phyloP scores from a whole-genome alignment of 2,888 invertebrate genomes.

The Arctia plantaginis region DNA sequence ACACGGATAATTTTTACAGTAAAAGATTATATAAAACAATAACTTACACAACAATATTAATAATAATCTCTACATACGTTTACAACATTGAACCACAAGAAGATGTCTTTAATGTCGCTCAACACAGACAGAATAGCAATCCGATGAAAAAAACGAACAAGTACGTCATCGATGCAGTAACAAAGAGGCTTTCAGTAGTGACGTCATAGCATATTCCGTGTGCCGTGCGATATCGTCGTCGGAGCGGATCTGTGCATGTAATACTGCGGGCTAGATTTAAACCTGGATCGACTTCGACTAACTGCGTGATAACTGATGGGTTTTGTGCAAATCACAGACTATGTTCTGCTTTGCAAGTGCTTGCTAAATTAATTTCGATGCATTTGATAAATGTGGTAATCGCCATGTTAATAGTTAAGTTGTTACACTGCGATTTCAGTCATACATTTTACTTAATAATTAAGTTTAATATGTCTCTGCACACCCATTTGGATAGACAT shows the following conservation, averaged over 20 bases:
- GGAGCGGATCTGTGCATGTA: constrained; percentile 26
- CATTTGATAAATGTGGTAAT: neutral
- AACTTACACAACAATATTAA: too few relatives aligned
- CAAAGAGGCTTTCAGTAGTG: constrained; percentile 35
- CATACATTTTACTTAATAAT: neutral
- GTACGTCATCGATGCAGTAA: constrained; percentile 15
- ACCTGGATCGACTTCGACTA: constrained; percentile 28
- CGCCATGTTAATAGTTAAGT: too few relatives aligned
- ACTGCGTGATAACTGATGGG: constrained; percentile 28
- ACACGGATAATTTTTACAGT: too few relatives aligned
- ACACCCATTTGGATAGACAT: too few relatives aligned
- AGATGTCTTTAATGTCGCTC: too few relatives aligned
- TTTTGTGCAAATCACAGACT: constrained; percentile 17
- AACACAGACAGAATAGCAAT: neutral
- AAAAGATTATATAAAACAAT: too few relatives aligned
- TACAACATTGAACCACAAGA: neutral
- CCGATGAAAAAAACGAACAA: constrained; percentile 21
- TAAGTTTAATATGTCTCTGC: neutral
- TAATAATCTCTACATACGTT: neutral
- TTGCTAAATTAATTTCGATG: neutral
- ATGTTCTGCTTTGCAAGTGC: neutral
- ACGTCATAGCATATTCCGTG: constrained; percentile 43
- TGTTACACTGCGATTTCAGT: neutral
- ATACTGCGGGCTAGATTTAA: constrained; percentile 46
- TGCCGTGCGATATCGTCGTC: constrained; percentile 3